Conservation (phyloP, 2,113 vertebrate species). For the Mormyrus lacerda region DNA sequence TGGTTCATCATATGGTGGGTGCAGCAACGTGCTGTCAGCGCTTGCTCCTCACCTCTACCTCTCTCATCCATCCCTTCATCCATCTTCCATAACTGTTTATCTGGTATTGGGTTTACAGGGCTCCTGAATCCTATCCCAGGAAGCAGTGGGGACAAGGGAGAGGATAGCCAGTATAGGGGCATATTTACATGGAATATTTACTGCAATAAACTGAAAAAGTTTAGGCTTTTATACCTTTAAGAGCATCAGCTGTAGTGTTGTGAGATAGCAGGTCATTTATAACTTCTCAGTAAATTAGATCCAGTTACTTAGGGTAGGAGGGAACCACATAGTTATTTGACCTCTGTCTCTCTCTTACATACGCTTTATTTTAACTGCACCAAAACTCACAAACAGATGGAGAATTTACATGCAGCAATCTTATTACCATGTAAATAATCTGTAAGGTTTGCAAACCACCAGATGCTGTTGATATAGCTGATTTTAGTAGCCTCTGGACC, state of each 20-base stretch:
- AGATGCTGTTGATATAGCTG: neutral
- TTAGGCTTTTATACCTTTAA: neutral
- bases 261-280: neutral
- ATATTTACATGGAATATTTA: neutral
- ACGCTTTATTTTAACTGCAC: neutral
- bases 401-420: neutral
- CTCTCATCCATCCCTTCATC: neutral
- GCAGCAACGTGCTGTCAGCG: no score
- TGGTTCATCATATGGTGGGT: no score
- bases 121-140: neutral
- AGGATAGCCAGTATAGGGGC: neutral
- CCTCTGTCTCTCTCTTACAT: neutral
- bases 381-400: neutral
- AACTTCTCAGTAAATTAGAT: neutral
- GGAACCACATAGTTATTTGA: neutral
- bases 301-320: neutral
- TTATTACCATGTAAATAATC: neutral
- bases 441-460: neutral
- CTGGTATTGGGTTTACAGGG: neutral
- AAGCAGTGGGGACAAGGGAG: neutral
- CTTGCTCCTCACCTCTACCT: no score
- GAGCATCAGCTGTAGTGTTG: neutral
- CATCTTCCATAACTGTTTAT: neutral
- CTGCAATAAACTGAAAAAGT: neutral
- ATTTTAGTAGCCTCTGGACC: neutral